These are phyloP conservation scores for Temnopleurus reevesii DNA, from an alignment of 53 echinoderm and acorn worm genomes.

Conservation along the genomic window DNA sequence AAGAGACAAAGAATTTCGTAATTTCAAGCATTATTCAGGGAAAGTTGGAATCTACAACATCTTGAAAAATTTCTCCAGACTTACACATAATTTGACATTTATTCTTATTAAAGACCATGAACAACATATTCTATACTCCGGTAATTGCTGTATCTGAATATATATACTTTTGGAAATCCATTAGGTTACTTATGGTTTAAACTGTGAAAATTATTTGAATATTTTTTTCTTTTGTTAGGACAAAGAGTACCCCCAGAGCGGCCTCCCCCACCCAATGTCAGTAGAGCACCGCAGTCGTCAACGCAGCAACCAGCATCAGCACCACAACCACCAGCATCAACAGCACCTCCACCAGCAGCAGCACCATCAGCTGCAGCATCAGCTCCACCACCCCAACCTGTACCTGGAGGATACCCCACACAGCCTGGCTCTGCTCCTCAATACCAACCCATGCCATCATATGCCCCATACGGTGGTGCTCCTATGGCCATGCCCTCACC, in stretches of 20 bases:
- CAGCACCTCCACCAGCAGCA: constrained; percentile 1
- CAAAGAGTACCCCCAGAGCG: constrained; percentile 20
- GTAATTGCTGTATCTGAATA: no score
- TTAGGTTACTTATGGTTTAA: no score
- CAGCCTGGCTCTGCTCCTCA: constrained; percentile 23
- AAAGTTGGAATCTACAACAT: no score
- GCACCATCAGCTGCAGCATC: constrained; percentile 30
- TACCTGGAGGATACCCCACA: constrained; percentile 22
- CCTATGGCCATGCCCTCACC: constrained; percentile 48
- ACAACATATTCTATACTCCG: no score
- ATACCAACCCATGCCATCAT: constrained; percentile 57
- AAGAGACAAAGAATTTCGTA: no score
- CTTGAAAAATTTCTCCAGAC: no score
- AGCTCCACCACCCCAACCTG: background rate
- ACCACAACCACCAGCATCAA: background rate
- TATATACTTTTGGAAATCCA: no score
- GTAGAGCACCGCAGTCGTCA: background rate
- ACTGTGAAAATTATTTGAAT: no score
- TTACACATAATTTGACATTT: no score
- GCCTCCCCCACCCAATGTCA: constrained; percentile 37
- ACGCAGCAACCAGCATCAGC: background rate
- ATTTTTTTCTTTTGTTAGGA: no score
- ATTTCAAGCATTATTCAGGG: no score
- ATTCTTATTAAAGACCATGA: no score
- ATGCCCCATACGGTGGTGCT: constrained; percentile 35